These are phyloP conservation scores for Cyprinodon variegatus DNA, from an alignment of 2,113 vertebrate species.

Conservation along the genomic window DNA sequence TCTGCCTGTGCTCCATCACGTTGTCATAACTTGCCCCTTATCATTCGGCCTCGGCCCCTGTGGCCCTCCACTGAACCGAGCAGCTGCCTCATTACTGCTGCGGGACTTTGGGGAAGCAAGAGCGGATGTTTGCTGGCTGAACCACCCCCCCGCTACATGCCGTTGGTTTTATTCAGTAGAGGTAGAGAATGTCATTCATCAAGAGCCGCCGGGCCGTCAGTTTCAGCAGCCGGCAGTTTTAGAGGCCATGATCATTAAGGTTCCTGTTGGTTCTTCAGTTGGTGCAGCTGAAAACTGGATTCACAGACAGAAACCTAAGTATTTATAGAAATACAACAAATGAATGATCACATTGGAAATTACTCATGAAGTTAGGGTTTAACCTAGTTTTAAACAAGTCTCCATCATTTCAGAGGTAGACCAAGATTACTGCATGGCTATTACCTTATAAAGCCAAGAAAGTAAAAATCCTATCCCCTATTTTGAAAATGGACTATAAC, in stretches of 20 bases:
- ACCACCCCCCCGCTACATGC: conserved; percentile 37
- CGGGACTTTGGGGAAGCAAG: conserved; percentile 31
- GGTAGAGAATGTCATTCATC: conserved; percentile 54
- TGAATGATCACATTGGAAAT: background rate
- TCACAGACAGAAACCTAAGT: conserved; percentile 26
- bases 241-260: conserved; percentile 50
- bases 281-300: conserved; percentile 31
- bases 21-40: conserved; percentile 46
- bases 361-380: background rate
- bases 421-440: too few species aligned
- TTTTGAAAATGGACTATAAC: too few species aligned
- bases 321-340: conserved; percentile 31
- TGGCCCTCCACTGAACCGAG: conserved; percentile 54
- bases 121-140: conserved; percentile 60
- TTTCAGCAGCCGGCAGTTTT: conserved; percentile 34
- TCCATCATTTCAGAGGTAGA: background rate
- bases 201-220: conserved; percentile 57
- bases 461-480: too few species aligned
- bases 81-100: conserved; percentile 51
- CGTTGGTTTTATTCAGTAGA: conserved; percentile 51
- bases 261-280: conserved; percentile 35
- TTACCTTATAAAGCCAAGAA: too few species aligned
- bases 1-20: conserved; percentile 38
- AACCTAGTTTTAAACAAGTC: background rate
- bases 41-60: conserved; percentile 45